Percentiles rank a stretch among this genome's conserved stretches.
Evolutionary conservation across 2,113 vertebrate genomes (phyloP).

Genomic region (Myotis yumanensis): DNA sequence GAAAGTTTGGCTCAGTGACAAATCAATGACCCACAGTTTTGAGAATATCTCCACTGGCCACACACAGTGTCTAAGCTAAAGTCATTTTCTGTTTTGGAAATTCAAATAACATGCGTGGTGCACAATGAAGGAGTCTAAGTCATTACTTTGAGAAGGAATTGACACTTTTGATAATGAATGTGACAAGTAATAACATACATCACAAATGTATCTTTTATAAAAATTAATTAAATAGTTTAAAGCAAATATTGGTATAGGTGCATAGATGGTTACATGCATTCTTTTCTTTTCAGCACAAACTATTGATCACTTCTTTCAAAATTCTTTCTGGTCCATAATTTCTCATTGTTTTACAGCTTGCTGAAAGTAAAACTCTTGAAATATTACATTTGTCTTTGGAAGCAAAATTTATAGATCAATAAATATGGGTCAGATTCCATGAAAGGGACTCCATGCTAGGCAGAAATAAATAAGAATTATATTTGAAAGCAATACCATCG

Average conservation of each 20-base stretch:
- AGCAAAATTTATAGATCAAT: constrained; percentile 64
- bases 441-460: background rate
- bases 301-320: constrained; percentile 65
- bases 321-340: constrained; percentile 69
- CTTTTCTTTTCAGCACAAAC: background rate
- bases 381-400: constrained; percentile 59
- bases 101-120: background rate
- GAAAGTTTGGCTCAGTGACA: constrained; percentile 4
- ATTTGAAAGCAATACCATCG: background rate
- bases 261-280: background rate
- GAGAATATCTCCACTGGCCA: constrained; percentile 42
- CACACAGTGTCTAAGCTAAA: constrained; percentile 30
- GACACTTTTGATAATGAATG: background rate
- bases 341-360: constrained; percentile 72
- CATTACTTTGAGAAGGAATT: background rate
- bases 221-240: background rate
- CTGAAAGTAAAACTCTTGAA: constrained; percentile 63
- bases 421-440: constrained; percentile 44
- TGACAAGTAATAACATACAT: background rate
- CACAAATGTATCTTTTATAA: background rate
- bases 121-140: background rate
- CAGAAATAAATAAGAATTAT: constrained; percentile 36
- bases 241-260: background rate
- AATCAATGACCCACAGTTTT: constrained; percentile 38
- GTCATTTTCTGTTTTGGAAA: constrained; percentile 32